Evolutionary conservation across 2,888 invertebrate species (phyloP), one percentile per base, ranked within the genome.

Genomic region (Tenthredo notha): DNA sequence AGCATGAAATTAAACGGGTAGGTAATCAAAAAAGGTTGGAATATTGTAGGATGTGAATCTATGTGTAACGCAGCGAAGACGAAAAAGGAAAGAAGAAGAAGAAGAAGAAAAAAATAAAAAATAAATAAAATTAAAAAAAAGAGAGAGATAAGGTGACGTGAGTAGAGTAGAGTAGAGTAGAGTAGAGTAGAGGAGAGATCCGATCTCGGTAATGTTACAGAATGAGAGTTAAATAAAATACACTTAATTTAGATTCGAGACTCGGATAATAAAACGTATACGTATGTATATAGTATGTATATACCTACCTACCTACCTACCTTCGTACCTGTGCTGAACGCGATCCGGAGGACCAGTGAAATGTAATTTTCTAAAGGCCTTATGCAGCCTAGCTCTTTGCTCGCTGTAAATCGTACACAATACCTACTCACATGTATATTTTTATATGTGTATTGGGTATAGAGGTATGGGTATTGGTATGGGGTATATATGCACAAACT

Each of bases 241-340:
- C 90, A 90, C 88, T 90, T 89, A 88, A 89, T 89, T 89, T 90
- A 90, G 90, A 90, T 90, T 25, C 70, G 85, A 58, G 87, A 87
- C 87, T 86, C 87, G 87, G 90, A 90, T 90, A 90, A n/a, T 61
- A 29, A 61, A 29, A 4, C 61, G 54, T 29, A n/a, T n/a, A n/a
- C n/a, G n/a, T n/a, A n/a, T n/a, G n/a, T n/a, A n/a, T n/a, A n/a
- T n/a, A 61, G 4, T n/a, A 61, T n/a, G 4, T 54, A 58, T 6
- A 33, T 4, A 3, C 29, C 21, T 43, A 43, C 40, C 40, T 43
- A 43, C 40, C 40, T 43, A 43, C 40, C 40, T 43, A 43, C 12
- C 43, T 43, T 47, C 15, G 47, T 47, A 47, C 47, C 47, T 43
- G 43, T 15, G 47, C 47, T 47, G 3, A 47, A 47, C 47, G 18